Evolutionary conservation across 2,797 vertebrate species (phyloP).

Genomic region (Crenichthys baileyi): DNA sequence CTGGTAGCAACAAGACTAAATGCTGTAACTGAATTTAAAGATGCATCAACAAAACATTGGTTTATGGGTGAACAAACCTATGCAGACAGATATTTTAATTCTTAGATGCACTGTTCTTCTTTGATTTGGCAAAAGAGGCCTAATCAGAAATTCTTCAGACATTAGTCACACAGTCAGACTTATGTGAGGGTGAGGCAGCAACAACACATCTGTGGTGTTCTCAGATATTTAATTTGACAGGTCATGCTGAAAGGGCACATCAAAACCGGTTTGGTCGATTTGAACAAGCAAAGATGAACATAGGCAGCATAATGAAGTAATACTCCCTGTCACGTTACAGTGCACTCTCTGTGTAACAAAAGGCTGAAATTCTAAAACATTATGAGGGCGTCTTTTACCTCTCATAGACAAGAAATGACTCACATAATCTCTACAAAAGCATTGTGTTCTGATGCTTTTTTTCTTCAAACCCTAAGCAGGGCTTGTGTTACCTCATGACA

Average conservation of each 20-base stretch:
- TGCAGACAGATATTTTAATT: not conserved
- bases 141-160: not conserved
- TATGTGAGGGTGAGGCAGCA: not conserved
- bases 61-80: not conserved
- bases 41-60: not conserved
- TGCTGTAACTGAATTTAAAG: not conserved
- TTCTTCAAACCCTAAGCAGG: not conserved
- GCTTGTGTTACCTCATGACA: not conserved
- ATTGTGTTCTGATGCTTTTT: not conserved
- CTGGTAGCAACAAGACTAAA: not conserved
- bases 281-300: not conserved
- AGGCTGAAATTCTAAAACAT: not conserved
- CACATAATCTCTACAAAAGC: not conserved
- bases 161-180: not conserved
- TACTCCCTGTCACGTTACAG: not conserved
- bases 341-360: not conserved
- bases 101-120: not conserved
- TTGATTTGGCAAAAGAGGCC: not conserved
- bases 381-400: no score
- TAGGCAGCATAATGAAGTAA: not conserved
- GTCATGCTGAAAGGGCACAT: not conserved
- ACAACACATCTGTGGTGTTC: not conserved
- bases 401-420: not conserved
- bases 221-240: not conserved
- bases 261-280: slow-evolving; percentile 6